phyloP scores from a whole-genome alignment of 1,140 invertebrate species.

The Brachionus koreanus region DNA sequence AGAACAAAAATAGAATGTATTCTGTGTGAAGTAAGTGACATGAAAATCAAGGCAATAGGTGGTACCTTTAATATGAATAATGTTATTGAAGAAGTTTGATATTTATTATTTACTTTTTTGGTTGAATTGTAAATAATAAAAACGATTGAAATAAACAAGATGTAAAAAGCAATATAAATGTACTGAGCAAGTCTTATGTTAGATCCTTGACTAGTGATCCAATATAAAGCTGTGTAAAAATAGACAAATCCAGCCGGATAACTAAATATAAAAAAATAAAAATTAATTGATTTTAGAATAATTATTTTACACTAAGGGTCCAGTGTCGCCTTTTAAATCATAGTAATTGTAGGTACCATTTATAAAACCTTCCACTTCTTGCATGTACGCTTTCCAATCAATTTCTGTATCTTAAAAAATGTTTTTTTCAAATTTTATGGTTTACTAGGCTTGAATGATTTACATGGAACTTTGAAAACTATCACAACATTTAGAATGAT shows the following conservation, averaged over 20 bases:
- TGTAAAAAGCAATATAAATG: slow-evolving; percentile 78
- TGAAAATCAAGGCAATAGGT: slow-evolving; percentile 81
- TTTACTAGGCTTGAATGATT: background rate
- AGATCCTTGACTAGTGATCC: slow-evolving; percentile 72
- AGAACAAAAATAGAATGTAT: slow-evolving; percentile 97
- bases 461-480: slow-evolving; percentile 26
- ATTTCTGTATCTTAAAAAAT: slow-evolving; percentile 78
- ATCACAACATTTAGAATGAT: slow-evolving; percentile 40
- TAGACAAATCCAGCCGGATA: slow-evolving; percentile 96
- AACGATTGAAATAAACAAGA: slow-evolving; percentile 72
- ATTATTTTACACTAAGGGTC: slow-evolving; percentile 74
- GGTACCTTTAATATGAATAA: slow-evolving; percentile 64
- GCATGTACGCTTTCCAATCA: slow-evolving; percentile 97
- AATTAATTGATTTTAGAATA: background rate
- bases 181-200: slow-evolving; percentile 84
- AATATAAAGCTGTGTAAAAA: slow-evolving; percentile 78
- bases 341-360: slow-evolving; percentile 90
- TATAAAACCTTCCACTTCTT: slow-evolving; percentile 89
- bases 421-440: background rate
- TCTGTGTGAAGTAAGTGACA: slow-evolving; percentile 87
- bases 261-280: slow-evolving; percentile 49
- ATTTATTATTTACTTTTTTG: slow-evolving; percentile 63
- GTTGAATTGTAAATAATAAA: slow-evolving; percentile 78
- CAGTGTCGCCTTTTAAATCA: slow-evolving; percentile 77
- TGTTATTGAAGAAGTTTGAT: background rate